Conservation (phyloP, 2,888 invertebrate species). For the Leptarthrus brevirostris region DNA sequence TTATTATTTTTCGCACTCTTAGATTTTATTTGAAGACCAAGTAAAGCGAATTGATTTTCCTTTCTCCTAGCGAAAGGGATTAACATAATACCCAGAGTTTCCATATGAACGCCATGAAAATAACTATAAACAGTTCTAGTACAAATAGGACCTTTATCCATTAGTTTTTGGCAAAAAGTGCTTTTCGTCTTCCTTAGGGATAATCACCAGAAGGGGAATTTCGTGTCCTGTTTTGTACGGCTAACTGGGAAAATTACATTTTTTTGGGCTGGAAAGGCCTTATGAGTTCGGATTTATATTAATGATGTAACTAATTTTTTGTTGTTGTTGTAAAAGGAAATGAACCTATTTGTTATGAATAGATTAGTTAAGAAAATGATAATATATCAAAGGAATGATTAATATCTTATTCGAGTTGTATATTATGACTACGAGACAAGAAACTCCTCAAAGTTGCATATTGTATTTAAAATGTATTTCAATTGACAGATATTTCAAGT, state of each 20-base stretch:
- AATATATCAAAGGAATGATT: constrained; percentile 12
- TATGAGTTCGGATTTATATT: background rate
- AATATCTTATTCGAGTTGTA: background rate
- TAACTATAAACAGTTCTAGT: constrained; percentile 18
- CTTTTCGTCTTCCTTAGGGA: no score
- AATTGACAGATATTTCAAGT: no score
- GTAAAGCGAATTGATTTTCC: background rate
- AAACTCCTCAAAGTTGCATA: no score
- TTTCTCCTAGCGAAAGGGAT: background rate
- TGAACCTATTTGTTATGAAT: constrained; percentile 2
- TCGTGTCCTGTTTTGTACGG: no score
- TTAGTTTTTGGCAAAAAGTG: background rate
- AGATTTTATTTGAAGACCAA: background rate
- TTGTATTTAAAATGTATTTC: no score
- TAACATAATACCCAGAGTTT: background rate
- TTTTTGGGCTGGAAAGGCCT: background rate
- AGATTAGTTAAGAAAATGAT: constrained; percentile 15
- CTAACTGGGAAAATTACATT: background rate
- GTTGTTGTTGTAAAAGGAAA: background rate
- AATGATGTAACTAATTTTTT: constrained; percentile 29
- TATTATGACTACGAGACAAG: no score
- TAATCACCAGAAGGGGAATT: no score
- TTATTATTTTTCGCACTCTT: constrained; percentile 24
- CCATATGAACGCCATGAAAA: constrained; percentile 22
- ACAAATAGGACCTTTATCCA: constrained; percentile 9